phyloP scores from a whole-genome alignment of 2,888 invertebrate species.

The Morinoia aosen region DNA sequence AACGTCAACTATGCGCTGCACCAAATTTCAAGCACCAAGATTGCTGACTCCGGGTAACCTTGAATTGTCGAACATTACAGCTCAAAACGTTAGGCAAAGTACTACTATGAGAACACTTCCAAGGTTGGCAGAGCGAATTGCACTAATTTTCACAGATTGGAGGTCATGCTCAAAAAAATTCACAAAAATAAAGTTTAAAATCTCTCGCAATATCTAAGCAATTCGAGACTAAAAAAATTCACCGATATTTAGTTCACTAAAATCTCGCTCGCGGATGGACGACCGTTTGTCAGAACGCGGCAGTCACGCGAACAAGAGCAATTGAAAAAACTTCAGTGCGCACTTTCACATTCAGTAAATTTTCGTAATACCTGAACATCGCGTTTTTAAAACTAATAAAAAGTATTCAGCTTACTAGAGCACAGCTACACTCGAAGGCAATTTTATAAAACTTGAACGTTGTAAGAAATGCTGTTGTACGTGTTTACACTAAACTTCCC shows the following conservation, averaged over 20 bases:
- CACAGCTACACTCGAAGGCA: neutral
- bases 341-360: neutral
- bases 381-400: neutral
- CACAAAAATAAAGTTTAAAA: neutral
- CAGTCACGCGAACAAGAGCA: neutral
- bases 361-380: neutral
- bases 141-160: neutral
- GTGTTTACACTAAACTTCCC: neutral
- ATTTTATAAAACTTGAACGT: neutral
- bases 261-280: neutral
- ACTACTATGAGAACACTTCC: too few relatives aligned
- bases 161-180: too few relatives aligned
- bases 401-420: neutral
- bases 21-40: neutral
- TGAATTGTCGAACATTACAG: neutral
- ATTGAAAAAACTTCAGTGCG: neutral
- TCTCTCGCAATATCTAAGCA: neutral
- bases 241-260: neutral
- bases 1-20: neutral
- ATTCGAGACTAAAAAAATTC: neutral
- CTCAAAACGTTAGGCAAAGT: too few relatives aligned
- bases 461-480: neutral
- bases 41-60: neutral
- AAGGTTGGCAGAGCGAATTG: neutral
- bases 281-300: neutral